phyloP scores from a whole-genome alignment of 2,797 vertebrate genomes.

The Sebastes nivosus region DNA sequence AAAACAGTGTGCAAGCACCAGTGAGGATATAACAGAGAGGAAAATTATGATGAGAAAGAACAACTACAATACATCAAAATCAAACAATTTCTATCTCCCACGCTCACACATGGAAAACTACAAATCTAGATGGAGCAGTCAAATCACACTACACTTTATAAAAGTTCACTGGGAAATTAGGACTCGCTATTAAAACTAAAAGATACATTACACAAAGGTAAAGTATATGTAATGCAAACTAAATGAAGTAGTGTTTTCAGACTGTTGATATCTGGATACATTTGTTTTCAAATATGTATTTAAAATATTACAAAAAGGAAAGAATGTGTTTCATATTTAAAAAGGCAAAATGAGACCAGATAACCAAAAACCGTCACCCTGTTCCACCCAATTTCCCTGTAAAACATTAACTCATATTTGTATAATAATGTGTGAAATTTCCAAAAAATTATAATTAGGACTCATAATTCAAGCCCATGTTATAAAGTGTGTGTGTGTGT shows the following conservation, averaged over 20 bases:
- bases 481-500: not conserved
- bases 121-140: constrained; percentile 7
- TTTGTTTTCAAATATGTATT: not conserved
- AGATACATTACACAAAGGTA: not conserved
- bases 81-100: not conserved
- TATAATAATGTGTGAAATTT: not conserved
- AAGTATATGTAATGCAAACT: not conserved
- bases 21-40: not conserved
- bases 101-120: constrained; percentile 6
- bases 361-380: not conserved
- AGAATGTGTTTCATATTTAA: not conserved
- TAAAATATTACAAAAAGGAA: not conserved
- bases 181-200: not conserved
- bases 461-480: not conserved
- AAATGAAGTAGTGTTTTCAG: not conserved
- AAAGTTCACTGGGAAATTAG: constrained; percentile 10
- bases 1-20: not conserved
- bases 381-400: too few species aligned
- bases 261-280: not conserved
- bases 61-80: not conserved
- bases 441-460: not conserved
- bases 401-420: not conserved
- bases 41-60: not conserved
- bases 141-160: constrained; percentile 12
- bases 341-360: not conserved